Conservation (phyloP, 2,888 invertebrate genomes). For the Homarus gammarus region DNA sequence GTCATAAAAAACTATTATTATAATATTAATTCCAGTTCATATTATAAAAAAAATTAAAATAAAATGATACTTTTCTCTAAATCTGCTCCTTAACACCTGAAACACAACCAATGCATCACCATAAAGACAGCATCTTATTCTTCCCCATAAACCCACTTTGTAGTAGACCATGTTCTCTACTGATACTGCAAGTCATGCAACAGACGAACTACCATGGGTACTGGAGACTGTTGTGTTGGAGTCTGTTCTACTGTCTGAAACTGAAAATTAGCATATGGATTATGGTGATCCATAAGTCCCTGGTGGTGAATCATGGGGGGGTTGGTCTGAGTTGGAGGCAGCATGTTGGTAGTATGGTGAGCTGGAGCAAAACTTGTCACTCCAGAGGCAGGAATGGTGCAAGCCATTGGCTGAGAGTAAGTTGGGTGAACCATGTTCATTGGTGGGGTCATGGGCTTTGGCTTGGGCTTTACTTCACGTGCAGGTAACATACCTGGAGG, state of each 20-base stretch:
- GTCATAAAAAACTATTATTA: background rate
- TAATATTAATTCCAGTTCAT: no score
- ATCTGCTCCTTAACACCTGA: background rate
- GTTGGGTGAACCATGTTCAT: constrained; percentile 47
- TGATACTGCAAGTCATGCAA: constrained; percentile 54
- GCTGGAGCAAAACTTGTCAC: constrained; percentile 48
- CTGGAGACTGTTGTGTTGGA: constrained; percentile 58
- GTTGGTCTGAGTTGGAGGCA: constrained; percentile 38
- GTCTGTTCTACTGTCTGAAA: constrained; percentile 58
- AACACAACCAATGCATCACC: background rate
- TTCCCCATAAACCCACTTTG: no score
- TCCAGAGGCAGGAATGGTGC: constrained; percentile 41
- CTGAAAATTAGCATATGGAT: constrained; percentile 64
- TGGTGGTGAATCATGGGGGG: constrained; percentile 55
- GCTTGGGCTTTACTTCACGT: constrained; percentile 42
- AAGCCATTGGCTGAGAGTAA: constrained; percentile 55
- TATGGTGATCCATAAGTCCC: constrained; percentile 67
- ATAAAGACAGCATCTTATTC: no score
- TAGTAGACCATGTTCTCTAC: constrained; percentile 65
- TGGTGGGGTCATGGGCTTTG: constrained; percentile 40
- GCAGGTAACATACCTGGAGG: constrained; percentile 67
- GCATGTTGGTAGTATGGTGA: constrained; percentile 62
- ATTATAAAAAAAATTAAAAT: background rate
- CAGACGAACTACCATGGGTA: constrained; percentile 64
- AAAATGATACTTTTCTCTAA: background rate